Conservation (phyloP, 2,888 invertebrate genomes). For the Sisyra nigra region DNA sequence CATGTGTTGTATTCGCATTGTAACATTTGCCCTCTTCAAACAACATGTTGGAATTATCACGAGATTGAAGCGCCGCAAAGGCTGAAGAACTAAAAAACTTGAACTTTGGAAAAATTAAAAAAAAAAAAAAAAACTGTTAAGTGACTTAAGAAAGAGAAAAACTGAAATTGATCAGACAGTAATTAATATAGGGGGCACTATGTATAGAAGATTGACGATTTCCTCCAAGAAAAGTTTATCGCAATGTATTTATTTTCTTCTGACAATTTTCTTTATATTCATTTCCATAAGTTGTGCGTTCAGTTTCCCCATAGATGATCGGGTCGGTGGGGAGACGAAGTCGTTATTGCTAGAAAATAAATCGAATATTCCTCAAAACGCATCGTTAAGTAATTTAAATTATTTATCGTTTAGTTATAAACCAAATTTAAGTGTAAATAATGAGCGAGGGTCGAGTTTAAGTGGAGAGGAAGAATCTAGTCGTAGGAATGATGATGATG, state of each 20-base stretch:
- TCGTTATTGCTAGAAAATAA: background rate
- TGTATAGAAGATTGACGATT: slow-evolving; percentile 8
- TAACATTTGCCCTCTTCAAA: no score
- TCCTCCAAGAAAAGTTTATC: slow-evolving; percentile 4
- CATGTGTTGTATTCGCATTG: no score
- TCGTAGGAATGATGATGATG: no score
- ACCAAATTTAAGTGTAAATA: background rate
- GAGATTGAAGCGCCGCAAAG: slow-evolving; percentile 7
- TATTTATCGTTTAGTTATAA: slow-evolving; percentile 1
- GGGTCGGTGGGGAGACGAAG: no score
- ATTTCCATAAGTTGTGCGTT: slow-evolving; percentile 7
- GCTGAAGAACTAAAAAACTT: background rate
- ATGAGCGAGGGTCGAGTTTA: no score
- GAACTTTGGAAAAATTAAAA: background rate
- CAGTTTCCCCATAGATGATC: slow-evolving; percentile 9
- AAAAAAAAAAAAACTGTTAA: slow-evolving; percentile 3
- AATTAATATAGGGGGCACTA: slow-evolving; percentile 3
- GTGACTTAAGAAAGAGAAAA: no score
- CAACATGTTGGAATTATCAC: slow-evolving; percentile 5
- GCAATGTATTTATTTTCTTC: slow-evolving; percentile 9
- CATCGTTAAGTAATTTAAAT: background rate
- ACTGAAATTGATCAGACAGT: background rate
- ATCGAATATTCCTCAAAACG: slow-evolving; percentile 1
- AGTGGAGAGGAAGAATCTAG: no score
- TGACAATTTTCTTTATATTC: slow-evolving; percentile 7